phyloP scores from a whole-genome alignment of 2,888 invertebrate genomes.

The Asteroscopus sphinx region DNA sequence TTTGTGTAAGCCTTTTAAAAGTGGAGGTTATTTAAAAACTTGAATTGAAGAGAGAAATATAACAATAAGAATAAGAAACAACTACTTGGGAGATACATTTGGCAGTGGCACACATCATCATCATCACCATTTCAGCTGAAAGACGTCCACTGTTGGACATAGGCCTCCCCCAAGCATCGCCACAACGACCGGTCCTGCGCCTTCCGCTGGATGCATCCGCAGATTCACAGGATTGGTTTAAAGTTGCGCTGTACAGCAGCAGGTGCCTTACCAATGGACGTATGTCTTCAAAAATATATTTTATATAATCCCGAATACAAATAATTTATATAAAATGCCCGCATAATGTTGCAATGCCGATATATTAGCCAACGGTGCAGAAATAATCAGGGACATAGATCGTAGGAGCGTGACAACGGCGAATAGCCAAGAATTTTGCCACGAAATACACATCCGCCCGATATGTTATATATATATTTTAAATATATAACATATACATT shows the following conservation, averaged over 20 bases:
- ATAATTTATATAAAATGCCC: constrained; percentile 31
- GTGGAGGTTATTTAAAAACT: too few relatives aligned
- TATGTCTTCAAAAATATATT: constrained; percentile 12
- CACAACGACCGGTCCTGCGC: too few relatives aligned
- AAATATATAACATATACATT: constrained; percentile 30
- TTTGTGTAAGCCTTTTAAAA: too few relatives aligned
- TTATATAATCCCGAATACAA: constrained; percentile 19
- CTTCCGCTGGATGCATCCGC: not conserved
- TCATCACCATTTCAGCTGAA: too few relatives aligned
- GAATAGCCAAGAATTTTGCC: constrained; percentile 78
- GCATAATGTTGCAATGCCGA: constrained; percentile 58
- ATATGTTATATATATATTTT: constrained; percentile 51
- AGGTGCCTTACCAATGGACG: not conserved
- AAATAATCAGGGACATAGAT: constrained; percentile 73
- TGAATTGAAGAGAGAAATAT: too few relatives aligned
- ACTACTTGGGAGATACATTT: too few relatives aligned
- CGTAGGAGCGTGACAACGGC: constrained; percentile 66
- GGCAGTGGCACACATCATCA: too few relatives aligned
- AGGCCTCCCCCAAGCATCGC: too few relatives aligned
- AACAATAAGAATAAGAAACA: too few relatives aligned
- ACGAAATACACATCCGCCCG: constrained; percentile 76
- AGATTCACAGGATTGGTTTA: not conserved
- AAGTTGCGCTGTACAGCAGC: not conserved
- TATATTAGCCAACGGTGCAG: constrained; percentile 61
- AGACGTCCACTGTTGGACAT: too few relatives aligned